phyloP scores from a whole-genome alignment of 2,113 vertebrate genomes.

The Epinephelus lanceolatus region DNA sequence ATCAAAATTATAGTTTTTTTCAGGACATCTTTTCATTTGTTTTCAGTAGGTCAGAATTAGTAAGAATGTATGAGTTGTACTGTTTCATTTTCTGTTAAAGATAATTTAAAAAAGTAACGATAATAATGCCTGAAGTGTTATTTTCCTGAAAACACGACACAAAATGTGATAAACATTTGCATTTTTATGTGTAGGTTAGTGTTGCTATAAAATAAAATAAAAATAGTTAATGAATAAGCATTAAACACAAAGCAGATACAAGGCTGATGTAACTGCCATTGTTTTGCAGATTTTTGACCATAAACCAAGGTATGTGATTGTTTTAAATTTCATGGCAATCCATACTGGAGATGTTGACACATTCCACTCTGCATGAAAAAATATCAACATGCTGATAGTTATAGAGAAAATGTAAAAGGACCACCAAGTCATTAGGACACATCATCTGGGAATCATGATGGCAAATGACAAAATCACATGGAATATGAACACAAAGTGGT shows the following conservation, averaged over 20 bases:
- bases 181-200: no score
- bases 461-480: not conserved
- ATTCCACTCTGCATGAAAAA: not conserved
- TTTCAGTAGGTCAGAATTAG: no score
- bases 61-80: no score
- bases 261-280: not conserved
- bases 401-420: not conserved
- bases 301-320: not conserved
- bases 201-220: no score
- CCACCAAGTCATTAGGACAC: not conserved
- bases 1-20: no score
- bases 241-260: not conserved
- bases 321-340: not conserved
- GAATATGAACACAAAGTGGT: not conserved
- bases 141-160: no score
- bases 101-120: no score
- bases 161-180: no score
- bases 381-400: not conserved
- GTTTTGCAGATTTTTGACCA: not conserved
- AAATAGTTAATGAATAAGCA: not conserved
- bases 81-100: no score
- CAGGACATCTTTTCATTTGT: no score
- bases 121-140: no score
- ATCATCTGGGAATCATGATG: slow-evolving; percentile 3
- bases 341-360: not conserved